These are phyloP conservation scores for Sarcophaga subvicina DNA, from an alignment of 2,888 invertebrate genomes.

Conservation along the genomic window DNA sequence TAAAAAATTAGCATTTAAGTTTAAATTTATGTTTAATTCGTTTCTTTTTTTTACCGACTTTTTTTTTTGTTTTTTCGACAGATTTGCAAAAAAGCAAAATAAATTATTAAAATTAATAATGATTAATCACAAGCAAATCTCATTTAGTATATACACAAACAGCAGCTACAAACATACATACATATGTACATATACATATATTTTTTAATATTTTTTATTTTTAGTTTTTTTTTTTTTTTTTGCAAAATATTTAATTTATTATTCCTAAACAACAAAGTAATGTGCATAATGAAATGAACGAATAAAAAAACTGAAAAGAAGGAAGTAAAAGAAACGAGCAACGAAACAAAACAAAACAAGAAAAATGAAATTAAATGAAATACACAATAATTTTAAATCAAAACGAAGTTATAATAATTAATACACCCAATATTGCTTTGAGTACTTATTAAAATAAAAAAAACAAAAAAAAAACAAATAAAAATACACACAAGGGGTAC, in stretches of 20 bases:
- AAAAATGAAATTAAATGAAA: not conserved
- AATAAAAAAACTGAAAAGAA: slow-evolving; percentile 45
- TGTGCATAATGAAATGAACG: slow-evolving; percentile 14
- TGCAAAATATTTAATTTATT: not conserved
- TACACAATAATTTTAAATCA: not conserved
- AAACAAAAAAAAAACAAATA: not conserved
- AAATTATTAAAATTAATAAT: slow-evolving; percentile 61
- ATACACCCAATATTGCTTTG: too few relatives aligned
- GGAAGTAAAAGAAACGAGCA: slow-evolving; percentile 40
- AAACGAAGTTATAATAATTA: not conserved
- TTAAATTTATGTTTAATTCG: slow-evolving; percentile 9
- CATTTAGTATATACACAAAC: slow-evolving; percentile 18
- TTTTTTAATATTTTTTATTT: slow-evolving; percentile 18
- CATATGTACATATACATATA: slow-evolving; percentile 4
- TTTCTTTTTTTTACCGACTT: slow-evolving; percentile 6
- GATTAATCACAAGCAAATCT: slow-evolving; percentile 60
- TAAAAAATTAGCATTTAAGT: slow-evolving; percentile 51
- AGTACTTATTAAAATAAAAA: too few relatives aligned
- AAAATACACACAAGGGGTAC: not conserved
- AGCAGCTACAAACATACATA: slow-evolving; percentile 1
- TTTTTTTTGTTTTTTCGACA: not conserved
- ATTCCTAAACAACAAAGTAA: not conserved
- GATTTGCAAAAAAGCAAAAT: slow-evolving; percentile 27
- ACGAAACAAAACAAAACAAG: slow-evolving; percentile 9
- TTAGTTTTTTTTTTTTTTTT: not conserved